Evolutionary conservation across 1,140 invertebrate species (phyloP), one percentile per base, ranked within the genome.

Genomic region (Drosophila mojavensis): DNA sequence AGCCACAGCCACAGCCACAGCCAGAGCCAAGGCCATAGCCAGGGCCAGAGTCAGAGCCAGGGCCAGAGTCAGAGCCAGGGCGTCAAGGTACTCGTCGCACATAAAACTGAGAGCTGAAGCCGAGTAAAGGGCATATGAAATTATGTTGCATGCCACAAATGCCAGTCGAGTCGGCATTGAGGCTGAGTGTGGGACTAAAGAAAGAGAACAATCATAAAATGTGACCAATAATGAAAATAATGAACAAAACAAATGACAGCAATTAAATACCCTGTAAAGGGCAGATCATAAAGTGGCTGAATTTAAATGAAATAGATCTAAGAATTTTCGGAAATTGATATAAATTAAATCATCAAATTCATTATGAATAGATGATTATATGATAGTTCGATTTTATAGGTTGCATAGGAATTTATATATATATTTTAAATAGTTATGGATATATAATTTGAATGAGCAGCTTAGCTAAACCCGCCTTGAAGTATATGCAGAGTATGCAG

Each of bases 141-240:
- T 85, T 63, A 85, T 65, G 81, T 67, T 81, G 78, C 66, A 85
- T 85, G 82, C 81, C 82, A 47, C 69, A 85, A 78, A 85, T 84
- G 74, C 74, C 78, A 61, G 11, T 10, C 36, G 2, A 11, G 36
- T 39, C 11, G 11, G 10, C 36, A 39, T 36, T 36, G 33, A 6
- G 33, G 7, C 1, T 10, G 33, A 36, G 36, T 17, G 50, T 45
- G 51, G 55, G 17, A 28, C 39, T 30, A 45, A 59, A 7, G 45
- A 45, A 33, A 48, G 50, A 68, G 58, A 74, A 63, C 69, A 75
- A 59, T 81, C 81, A 75, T 81, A 86, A 85, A 86, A 86, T 85
- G 78, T 75, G 75, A 81, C 78, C 81, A 85, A 81, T 86, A 78
- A 85, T 84, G 81, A 74, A 84, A 85, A 59, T 81, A 84, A 85